Evolutionary conservation across 2,113 vertebrate species (phyloP).

Genomic region (Pseudois nayaur): DNA sequence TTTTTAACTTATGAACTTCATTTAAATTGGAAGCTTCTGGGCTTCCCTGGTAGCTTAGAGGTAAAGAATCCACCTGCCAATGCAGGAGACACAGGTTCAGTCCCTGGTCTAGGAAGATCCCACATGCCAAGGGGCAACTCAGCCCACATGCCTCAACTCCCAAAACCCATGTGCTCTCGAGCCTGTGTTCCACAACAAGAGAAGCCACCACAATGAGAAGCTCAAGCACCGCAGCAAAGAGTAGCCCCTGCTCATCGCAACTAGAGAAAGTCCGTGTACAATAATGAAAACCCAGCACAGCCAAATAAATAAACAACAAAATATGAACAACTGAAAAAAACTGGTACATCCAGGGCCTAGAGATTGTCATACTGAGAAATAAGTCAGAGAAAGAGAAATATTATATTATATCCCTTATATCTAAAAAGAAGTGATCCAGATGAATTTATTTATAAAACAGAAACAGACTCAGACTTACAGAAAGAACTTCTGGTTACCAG

Average conservation of each 20-base stretch:
- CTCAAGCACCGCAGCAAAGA: background rate
- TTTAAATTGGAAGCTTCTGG: background rate
- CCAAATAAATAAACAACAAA: background rate
- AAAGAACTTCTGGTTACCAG: background rate
- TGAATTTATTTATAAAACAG: background rate
- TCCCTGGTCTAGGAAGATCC: background rate
- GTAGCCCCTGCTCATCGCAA: background rate
- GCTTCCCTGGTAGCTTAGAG: background rate
- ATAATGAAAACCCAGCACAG: background rate
- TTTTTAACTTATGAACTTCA: background rate
- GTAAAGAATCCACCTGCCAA: background rate
- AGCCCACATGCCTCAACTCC: background rate
- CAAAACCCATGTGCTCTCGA: fast-evolving
- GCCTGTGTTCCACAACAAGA: background rate
- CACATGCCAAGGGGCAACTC: background rate
- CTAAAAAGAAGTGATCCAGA: background rate
- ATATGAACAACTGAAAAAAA: background rate
- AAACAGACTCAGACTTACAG: background rate
- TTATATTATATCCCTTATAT: background rate
- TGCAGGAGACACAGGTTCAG: background rate
- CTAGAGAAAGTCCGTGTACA: background rate
- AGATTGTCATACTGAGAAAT: background rate
- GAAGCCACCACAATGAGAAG: background rate
- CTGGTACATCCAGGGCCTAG: background rate
- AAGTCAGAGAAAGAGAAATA: background rate